Conservation (phyloP, 2,113 vertebrate genomes). For the Oophaga pumilio region DNA sequence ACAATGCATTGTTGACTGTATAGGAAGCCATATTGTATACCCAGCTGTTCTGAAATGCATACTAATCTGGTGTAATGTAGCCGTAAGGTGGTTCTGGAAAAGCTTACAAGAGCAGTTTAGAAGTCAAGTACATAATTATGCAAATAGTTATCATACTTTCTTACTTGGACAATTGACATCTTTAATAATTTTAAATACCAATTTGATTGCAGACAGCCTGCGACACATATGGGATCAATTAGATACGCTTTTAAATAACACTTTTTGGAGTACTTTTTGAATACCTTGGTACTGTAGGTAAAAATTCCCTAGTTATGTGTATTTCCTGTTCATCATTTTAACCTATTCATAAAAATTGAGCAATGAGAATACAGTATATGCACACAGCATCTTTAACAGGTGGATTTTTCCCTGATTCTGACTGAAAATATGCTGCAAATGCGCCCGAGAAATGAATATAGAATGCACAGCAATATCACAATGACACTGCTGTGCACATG, state of each 20-base stretch:
- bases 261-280: not conserved
- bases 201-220: conserved; percentile 41
- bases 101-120: conserved; percentile 35
- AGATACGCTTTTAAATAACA: conserved; percentile 24
- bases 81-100: conserved; percentile 45
- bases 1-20: not conserved
- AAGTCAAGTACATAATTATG: conserved; percentile 51
- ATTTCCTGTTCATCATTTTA: not conserved
- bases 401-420: too few species aligned
- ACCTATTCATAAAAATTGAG: not conserved
- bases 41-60: conserved; percentile 1
- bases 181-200: conserved; percentile 47
- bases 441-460: too few species aligned
- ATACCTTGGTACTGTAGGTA: not conserved
- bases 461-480: too few species aligned
- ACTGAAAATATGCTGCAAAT: too few species aligned
- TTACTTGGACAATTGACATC: conserved; percentile 41
- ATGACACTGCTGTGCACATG: too few species aligned
- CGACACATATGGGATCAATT: conserved; percentile 45
- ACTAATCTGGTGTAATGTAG: conserved; percentile 9
- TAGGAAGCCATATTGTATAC: not conserved
- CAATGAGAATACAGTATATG: too few species aligned
- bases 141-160: conserved; percentile 51
- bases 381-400: too few species aligned
- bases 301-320: not conserved